These are phyloP conservation scores for Deilephila elpenor DNA, from an alignment of 2,888 invertebrate species.

Conservation along the genomic window DNA sequence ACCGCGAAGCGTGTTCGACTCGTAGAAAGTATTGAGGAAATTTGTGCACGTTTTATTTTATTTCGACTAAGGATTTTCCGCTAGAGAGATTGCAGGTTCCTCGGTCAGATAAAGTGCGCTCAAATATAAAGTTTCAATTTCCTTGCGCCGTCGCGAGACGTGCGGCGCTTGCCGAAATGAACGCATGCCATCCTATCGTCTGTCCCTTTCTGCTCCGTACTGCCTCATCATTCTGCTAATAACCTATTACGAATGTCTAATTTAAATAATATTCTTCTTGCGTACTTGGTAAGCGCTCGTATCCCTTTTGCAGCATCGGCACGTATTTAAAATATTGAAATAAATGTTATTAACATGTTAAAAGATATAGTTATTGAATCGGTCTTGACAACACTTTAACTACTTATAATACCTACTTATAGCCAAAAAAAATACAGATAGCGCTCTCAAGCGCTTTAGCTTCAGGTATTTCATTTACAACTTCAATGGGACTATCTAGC, in stretches of 20 bases:
- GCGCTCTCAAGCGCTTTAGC: too few species aligned
- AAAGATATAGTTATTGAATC: too few species aligned
- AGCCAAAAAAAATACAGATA: too few species aligned
- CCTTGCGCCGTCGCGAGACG: slow-evolving; percentile 63
- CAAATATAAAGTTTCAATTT: slow-evolving; percentile 83
- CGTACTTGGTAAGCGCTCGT: too few species aligned
- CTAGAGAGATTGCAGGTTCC: slow-evolving; percentile 64
- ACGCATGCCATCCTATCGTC: slow-evolving; percentile 62
- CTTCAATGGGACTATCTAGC: too few species aligned
- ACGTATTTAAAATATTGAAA: too few species aligned
- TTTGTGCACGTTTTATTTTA: slow-evolving; percentile 71
- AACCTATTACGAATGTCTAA: neutral
- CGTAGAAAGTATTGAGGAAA: slow-evolving; percentile 63
- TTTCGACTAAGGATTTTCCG: slow-evolving; percentile 71
- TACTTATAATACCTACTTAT: too few species aligned
- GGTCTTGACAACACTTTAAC: too few species aligned
- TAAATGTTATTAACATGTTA: too few species aligned
- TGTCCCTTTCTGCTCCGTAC: slow-evolving; percentile 46
- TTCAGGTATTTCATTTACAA: too few species aligned
- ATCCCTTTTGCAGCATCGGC: too few species aligned
- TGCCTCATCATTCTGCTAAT: slow-evolving; percentile 28
- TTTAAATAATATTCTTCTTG: neutral
- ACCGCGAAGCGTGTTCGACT: slow-evolving; percentile 56
- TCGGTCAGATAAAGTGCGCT: slow-evolving; percentile 78
- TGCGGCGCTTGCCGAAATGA: slow-evolving; percentile 67